A percentile compares a stretch with the other conserved stretches of the same genome.
Conservation (phyloP, 92 coral and sea anemone species). For the Zoanthus sansibaricus region DNA sequence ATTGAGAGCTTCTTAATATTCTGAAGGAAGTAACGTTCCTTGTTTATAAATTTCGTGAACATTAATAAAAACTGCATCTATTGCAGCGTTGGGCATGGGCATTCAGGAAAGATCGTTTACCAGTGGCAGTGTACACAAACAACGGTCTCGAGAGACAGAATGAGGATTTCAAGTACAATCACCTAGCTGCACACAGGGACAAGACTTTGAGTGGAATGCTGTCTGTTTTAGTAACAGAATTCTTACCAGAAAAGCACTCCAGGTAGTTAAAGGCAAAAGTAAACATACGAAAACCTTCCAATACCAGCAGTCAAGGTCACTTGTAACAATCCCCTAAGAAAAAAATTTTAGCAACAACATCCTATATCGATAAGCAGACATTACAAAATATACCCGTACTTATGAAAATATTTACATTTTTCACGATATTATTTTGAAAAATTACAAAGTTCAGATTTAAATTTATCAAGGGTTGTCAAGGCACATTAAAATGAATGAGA, state of each 20-base stretch:
- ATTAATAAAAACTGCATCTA: neutral
- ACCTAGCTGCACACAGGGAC: conserved; percentile 41
- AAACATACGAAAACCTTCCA: conserved; percentile 1
- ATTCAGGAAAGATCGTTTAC: conserved; percentile 51
- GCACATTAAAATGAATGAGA: too few relatives aligned
- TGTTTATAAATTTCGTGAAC: too few relatives aligned
- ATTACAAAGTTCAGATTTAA: neutral
- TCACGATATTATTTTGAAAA: neutral
- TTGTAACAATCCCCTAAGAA: neutral
- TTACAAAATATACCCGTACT: neutral
- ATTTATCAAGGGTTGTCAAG: too few relatives aligned
- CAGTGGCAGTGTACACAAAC: conserved; percentile 59
- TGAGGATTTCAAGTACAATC: conserved; percentile 55
- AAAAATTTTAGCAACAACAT: neutral
- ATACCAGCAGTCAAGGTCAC: neutral
- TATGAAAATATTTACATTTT: neutral
- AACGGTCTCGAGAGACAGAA: conserved; percentile 66
- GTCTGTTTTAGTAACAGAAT: conserved; percentile 54
- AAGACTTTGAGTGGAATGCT: conserved; percentile 62
- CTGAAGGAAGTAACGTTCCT: neutral
- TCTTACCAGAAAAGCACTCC: conserved; percentile 60
- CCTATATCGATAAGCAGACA: conserved; percentile 3
- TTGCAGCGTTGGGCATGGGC: conserved; percentile 68
- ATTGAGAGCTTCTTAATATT: neutral
- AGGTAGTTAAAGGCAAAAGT: neutral